Base-by-base conservation (phyloP, 2,113 vertebrate genomes). In the human region DNA sequence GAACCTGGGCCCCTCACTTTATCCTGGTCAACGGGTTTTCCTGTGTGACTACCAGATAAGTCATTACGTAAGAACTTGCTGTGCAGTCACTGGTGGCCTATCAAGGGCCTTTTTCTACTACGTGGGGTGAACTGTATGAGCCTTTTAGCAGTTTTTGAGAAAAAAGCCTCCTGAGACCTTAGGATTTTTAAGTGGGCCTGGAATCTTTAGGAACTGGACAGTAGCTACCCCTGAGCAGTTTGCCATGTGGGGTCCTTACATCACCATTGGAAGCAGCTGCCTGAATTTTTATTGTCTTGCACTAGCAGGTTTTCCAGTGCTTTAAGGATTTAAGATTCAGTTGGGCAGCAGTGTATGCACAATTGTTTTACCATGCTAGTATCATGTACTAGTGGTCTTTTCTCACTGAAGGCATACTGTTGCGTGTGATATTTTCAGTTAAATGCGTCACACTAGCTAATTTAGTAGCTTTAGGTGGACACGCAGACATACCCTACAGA, bases 331-430 rank as follows among this genome's bases (percentile, higher is more conserved):
- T 82, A 72, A 32, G 22, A 38, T 84, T 93, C 89, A 64, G n/a
- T 35, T 43, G 55, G 66, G 72, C 6, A 64, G 43, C 14, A 23
- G 35, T 6, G 16, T 32, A 5, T 27, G 0, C 1, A 0, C 0
- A 4, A 40, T 61, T 52, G 23, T 78, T 52, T 57, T 87, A 32
- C 64, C 6, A 0, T 32, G 18, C 23, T 72, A 1, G 22, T 48
- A 0, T 79, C 27, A 6, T 30, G 23, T 59, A 9, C 23, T 27
- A 13, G 9, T 48, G 13, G 45, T 75, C 50, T 72, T 87, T 73
- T 52, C 50, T 95, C 40, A n/a, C 59, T 45, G 59, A 43, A 48
- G n/a, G 30, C 25, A 0, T 68, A 14, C 35, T 50, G 1, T 32
- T 16, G 6, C 16, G 40, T 92, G 82, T 57, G 84, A 73, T 70